Base-by-base conservation (phyloP, 23 tunicate species). In the Corella eumyota region DNA sequence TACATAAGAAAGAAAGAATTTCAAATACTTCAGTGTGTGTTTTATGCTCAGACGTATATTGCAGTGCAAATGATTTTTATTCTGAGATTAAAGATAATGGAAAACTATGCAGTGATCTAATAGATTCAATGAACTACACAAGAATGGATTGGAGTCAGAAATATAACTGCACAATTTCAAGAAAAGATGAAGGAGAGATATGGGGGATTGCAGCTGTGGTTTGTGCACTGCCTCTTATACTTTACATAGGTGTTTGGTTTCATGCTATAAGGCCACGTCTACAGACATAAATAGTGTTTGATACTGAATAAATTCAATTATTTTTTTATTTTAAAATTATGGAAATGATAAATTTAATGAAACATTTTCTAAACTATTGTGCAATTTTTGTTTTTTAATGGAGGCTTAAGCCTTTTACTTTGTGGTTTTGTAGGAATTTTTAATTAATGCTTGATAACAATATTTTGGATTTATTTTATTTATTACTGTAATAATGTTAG, bases 91-190 rank as follows among this genome's bases (percentile, higher is more conserved):
- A 83, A 54, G 36, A 54, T 2, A 38, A 83, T 25, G 69, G 37
- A 22, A 61, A 28, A 45, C 60, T 83, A 34, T 83, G 92, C 58
- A 74, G 81, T 38, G 92, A 83, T 46, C 45, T 83, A 0, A 67
- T 64, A 35, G 92, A 83, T 44, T 61, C 81, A 24, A 83, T 83
- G 92, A 83, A 83, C 38, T 74, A 74, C 44, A 83, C 92, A 44
- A 49, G 92, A 32, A 47, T 70, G 6, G 72, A 53, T 32, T 83
- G 92, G 92, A 66, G 83, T 37, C 36, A 45, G 9, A 68, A 68
- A 22, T 68, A 64, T 25, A 30, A 61, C 32, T 83, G 92, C 53
- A 64, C 90, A 23, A 34, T 56, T 0, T 79, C 79, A 23, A 17
- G 27, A 34, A 52, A 34, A 24, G 68, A 65, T 59, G 65, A 66